Percentiles rank a stretch among this genome's conserved stretches.
Conservation (phyloP, 2,113 vertebrate genomes). For the Oophaga pumilio region DNA sequence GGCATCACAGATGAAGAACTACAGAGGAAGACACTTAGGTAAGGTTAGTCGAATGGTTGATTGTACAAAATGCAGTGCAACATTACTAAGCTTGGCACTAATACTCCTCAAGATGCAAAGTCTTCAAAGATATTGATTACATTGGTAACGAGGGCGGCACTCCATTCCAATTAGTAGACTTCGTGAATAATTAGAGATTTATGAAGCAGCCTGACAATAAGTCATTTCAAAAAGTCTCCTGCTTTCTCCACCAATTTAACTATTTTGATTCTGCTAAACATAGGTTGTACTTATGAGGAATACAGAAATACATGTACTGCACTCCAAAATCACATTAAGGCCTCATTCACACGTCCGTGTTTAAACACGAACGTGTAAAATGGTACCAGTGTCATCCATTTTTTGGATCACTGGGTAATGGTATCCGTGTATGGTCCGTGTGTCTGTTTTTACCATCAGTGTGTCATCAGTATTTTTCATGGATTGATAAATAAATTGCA, state of each 20-base stretch:
- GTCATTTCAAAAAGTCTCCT: neutral
- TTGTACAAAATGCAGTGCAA: neutral
- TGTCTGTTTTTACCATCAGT: too few relatives aligned
- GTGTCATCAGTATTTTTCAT: too few relatives aligned
- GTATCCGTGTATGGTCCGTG: too few relatives aligned
- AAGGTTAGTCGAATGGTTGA: neutral
- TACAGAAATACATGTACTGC: neutral
- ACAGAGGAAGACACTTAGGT: constrained; percentile 95
- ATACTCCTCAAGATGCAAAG: neutral
- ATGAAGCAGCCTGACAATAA: neutral
- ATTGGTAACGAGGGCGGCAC: neutral
- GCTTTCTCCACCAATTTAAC: neutral
- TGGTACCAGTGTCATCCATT: too few relatives aligned
- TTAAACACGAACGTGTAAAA: too few relatives aligned
- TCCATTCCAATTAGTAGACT: neutral
- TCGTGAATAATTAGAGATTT: neutral
- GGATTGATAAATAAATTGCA: too few relatives aligned
- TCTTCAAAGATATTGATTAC: constrained; percentile 7
- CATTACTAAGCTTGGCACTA: constrained; percentile 2
- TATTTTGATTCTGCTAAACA: neutral
- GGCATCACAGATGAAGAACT: constrained; percentile 95
- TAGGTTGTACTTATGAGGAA: neutral
- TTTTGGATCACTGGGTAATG: too few relatives aligned
- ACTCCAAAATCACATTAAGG: neutral
- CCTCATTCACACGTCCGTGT: too few relatives aligned